Base-by-base conservation (phyloP, 2,888 invertebrate genomes). In the Kuschelorhynchus macadamiae region DNA sequence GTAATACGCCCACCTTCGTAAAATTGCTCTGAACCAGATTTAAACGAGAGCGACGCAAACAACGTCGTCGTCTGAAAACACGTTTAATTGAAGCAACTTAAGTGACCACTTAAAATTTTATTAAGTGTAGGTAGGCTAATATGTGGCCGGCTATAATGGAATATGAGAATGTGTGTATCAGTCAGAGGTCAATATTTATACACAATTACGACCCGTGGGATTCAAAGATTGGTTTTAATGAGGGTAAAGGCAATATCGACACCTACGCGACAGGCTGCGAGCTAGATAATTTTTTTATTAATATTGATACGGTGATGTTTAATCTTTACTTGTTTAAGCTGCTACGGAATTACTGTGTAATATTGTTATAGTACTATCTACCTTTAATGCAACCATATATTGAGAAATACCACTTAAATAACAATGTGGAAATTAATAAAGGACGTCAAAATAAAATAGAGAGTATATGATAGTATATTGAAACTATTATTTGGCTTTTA, bases 111-210 rank as follows among this genome's bases (percentile, higher is more conserved):
- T 76, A 75, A 72, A 50, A 60, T 52, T 71, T 76, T 77, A 78
- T 78, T 78, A 76, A 71, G 75, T 73, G 79, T 79, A 79, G 79
- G 79, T 78, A 78, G 78, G 74, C 55, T 65, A 69, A 74, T 70
- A 67, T 64, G 59, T 59, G 61, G 67, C 66, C 63, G 56, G 65
- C 71, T 74, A 75, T 75, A 75, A 74, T 74, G 74, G 75, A 76
- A 76, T 77, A 76, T 77, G 71, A 70, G 70, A 70, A 70, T 70
- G 70, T 70, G 65, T 70, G 49, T 76, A 77, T 76, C 78, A 75
- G 78, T 79, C 78, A 78, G 79, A 80, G 81, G 81, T 81, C 80
- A 80, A 81, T 81, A 81, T 81, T 81, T 81, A 77, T 80, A 80
- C 70, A 53, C 79, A 79, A 78, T 78, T 75, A 77, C 74, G 74